Evolutionary conservation across 2,888 invertebrate genomes (phyloP).

Genomic region (Osedax fenrisi): DNA sequence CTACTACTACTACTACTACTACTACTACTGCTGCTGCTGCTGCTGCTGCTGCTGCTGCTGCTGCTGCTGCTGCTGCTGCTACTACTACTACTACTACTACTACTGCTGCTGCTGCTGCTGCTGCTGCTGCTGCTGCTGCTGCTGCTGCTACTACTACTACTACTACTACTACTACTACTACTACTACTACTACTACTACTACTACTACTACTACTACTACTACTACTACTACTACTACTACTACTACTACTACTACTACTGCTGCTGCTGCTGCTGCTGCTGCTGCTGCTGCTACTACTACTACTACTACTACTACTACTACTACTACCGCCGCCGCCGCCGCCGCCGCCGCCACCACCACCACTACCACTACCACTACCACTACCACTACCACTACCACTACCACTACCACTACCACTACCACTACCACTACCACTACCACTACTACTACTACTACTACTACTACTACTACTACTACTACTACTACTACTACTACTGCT

Average conservation of each 20-base stretch:
- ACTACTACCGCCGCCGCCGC: too few species aligned
- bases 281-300: slow-evolving; percentile 17
- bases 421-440: slow-evolving; percentile 30
- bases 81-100: not conserved
- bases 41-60: slow-evolving; percentile 26
- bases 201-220: slow-evolving; percentile 31
- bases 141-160: slow-evolving; percentile 30
- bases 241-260: slow-evolving; percentile 29
- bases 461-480: slow-evolving; percentile 29
- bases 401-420: slow-evolving; percentile 27
- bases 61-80: slow-evolving; percentile 12
- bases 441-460: slow-evolving; percentile 31
- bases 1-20: slow-evolving; percentile 30
- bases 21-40: slow-evolving; percentile 29
- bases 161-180: slow-evolving; percentile 29
- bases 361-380: slow-evolving; percentile 31
- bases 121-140: slow-evolving; percentile 28
- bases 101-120: too few species aligned
- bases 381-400: slow-evolving; percentile 28
- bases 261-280: too few species aligned
- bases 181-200: slow-evolving; percentile 26
- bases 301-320: not conserved
- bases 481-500: slow-evolving; percentile 20
- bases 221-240: slow-evolving; percentile 31
- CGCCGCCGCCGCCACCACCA: slow-evolving; percentile 28